These are phyloP conservation scores for Myathropa florea DNA, from an alignment of 2,888 invertebrate species.

Conservation along the genomic window DNA sequence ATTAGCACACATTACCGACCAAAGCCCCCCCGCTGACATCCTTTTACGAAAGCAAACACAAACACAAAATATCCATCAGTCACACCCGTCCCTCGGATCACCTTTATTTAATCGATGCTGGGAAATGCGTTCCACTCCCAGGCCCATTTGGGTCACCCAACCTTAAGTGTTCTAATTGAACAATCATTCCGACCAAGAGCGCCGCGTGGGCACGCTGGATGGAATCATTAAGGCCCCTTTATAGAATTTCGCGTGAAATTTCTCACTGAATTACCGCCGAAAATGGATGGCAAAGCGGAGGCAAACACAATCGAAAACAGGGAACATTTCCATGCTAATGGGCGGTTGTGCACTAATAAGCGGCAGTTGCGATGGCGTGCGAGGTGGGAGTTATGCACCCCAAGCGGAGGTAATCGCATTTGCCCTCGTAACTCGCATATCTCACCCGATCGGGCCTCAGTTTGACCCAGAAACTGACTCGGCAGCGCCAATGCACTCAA, in stretches of 20 bases:
- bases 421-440: not conserved
- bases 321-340: not conserved
- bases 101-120: constrained; percentile 62
- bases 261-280: not conserved
- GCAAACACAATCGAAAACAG: not conserved
- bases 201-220: not conserved
- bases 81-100: not conserved
- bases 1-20: not conserved
- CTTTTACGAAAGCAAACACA: not conserved
- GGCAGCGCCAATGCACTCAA: constrained; percentile 28
- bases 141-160: constrained; percentile 64
- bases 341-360: not conserved
- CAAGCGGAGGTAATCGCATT: too few species aligned
- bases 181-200: constrained; percentile 43
- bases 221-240: not conserved
- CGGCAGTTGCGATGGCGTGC: not conserved
- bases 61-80: not conserved
- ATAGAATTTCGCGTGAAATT: not conserved
- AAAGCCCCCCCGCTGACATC: not conserved
- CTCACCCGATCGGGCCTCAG: not conserved
- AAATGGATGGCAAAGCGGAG: not conserved
- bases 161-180: constrained; percentile 67
- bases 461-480: not conserved
- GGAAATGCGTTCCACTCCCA: constrained; percentile 56
- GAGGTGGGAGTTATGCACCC: not conserved